Conservation (phyloP, 2,888 invertebrate genomes). For the Colletes collaris region DNA sequence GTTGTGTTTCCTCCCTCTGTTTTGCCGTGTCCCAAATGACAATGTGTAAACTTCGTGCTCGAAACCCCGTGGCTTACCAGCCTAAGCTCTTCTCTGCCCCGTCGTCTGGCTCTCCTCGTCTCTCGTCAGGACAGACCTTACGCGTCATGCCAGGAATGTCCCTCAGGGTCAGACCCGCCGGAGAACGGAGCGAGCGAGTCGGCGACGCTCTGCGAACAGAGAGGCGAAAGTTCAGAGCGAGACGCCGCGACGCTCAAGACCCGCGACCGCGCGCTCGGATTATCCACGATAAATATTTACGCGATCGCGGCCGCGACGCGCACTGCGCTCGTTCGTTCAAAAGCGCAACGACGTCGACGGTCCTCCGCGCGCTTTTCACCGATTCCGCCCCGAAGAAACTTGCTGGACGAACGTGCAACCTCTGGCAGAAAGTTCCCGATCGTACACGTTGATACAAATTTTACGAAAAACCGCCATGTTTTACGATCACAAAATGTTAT, state of each 20-base stretch:
- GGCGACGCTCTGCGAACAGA: constrained; percentile 2
- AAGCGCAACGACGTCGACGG: constrained; percentile 42
- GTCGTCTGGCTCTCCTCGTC: constrained; percentile 39
- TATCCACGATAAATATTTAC: constrained; percentile 68
- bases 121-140: constrained; percentile 49
- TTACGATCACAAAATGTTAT: too few relatives aligned
- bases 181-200: constrained; percentile 23
- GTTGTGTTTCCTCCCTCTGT: constrained; percentile 9
- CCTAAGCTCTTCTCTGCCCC: constrained; percentile 61
- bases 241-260: not conserved
- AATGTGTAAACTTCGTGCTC: constrained; percentile 74
- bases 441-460: too few relatives aligned
- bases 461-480: too few relatives aligned
- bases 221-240: constrained; percentile 20
- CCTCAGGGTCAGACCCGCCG: constrained; percentile 67
- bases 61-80: constrained; percentile 69
- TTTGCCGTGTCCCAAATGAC: constrained; percentile 71
- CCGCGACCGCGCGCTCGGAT: constrained; percentile 44
- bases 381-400: too few relatives aligned
- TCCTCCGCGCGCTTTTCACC: too few relatives aligned
- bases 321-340: constrained; percentile 51
- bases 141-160: constrained; percentile 71
- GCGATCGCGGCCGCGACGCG: constrained; percentile 19
- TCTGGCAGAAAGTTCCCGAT: too few relatives aligned
- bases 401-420: too few relatives aligned